Evolutionary conservation across 92 coral and sea anemone genomes (phyloP).

Genomic region (Pocillopora grandis): DNA sequence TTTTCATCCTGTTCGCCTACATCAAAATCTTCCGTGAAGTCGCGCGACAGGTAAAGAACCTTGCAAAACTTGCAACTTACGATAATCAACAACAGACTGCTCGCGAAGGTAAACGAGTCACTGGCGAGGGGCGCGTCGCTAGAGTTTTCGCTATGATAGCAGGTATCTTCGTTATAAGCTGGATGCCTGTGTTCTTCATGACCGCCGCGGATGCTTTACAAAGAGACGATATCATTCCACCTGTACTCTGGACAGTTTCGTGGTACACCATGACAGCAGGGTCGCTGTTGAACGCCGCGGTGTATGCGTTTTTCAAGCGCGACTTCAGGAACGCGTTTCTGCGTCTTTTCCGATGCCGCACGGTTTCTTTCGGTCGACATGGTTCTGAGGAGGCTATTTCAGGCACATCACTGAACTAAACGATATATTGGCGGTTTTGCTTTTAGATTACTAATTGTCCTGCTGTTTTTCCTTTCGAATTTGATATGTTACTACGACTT

Average conservation of each 20-base stretch:
- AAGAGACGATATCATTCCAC: slow-evolving; percentile 47
- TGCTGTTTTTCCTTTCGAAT: neutral
- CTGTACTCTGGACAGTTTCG: slow-evolving; percentile 48
- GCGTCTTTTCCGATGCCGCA: slow-evolving; percentile 35
- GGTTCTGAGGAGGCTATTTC: slow-evolving; percentile 16
- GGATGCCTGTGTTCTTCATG: slow-evolving; percentile 86
- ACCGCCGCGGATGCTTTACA: slow-evolving; percentile 66
- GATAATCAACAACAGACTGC: slow-evolving; percentile 52
- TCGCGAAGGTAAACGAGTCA: slow-evolving; percentile 70
- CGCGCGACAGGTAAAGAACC: slow-evolving; percentile 62
- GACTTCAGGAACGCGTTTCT: slow-evolving; percentile 74
- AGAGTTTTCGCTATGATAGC: slow-evolving; percentile 82
- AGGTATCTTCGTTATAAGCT: slow-evolving; percentile 69
- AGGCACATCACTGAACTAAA: slow-evolving; percentile 13
- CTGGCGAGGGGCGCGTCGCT: slow-evolving; percentile 81
- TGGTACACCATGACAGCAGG: slow-evolving; percentile 84
- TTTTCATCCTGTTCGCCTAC: slow-evolving; percentile 72
- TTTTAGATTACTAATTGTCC: neutral
- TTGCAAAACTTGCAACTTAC: slow-evolving; percentile 54
- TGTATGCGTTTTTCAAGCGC: slow-evolving; percentile 77
- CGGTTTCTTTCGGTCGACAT: neutral
- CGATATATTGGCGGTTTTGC: neutral
- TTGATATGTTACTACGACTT: neutral
- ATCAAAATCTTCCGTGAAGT: slow-evolving; percentile 80
- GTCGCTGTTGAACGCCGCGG: slow-evolving; percentile 68